Evolutionary conservation across 2,888 invertebrate species (phyloP).

Genomic region (Resseliella maxima): DNA sequence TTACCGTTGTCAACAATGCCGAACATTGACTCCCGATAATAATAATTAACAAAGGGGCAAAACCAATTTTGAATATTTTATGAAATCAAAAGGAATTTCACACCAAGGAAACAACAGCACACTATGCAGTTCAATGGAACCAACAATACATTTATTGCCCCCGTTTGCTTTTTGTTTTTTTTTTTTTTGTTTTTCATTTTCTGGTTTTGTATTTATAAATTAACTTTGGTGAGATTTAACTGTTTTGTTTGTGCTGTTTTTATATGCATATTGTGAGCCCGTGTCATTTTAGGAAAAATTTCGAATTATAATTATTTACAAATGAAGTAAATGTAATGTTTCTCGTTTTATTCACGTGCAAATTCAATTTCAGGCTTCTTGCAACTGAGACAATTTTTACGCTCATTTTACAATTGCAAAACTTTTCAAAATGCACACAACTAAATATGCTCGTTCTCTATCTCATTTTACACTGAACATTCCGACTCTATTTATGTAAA

Average conservation of each 20-base stretch:
- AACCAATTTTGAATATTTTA: background rate
- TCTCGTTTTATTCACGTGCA: background rate
- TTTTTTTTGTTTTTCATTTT: background rate
- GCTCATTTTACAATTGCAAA: background rate
- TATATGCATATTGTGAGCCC: no score
- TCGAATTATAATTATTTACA: background rate
- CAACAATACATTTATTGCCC: background rate
- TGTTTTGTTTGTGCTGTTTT: background rate
- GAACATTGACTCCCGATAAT: conserved; percentile 42
- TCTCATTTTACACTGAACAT: background rate
- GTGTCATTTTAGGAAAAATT: no score
- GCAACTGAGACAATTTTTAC: background rate
- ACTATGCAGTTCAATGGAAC: background rate
- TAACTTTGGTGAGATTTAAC: no score
- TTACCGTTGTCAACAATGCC: conserved; percentile 42
- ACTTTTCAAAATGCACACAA: background rate
- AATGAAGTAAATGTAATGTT: background rate
- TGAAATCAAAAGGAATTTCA: conserved; percentile 37
- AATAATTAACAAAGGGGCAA: conserved; percentile 5
- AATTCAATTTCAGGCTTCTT: conserved; percentile 44
- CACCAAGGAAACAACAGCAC: background rate
- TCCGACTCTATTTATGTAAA: background rate
- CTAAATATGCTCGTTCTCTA: no score
- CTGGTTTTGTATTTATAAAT: no score
- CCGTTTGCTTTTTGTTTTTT: background rate